Evolutionary conservation across 2,113 vertebrate genomes (phyloP).

Genomic region (Danionella cerebrum): DNA sequence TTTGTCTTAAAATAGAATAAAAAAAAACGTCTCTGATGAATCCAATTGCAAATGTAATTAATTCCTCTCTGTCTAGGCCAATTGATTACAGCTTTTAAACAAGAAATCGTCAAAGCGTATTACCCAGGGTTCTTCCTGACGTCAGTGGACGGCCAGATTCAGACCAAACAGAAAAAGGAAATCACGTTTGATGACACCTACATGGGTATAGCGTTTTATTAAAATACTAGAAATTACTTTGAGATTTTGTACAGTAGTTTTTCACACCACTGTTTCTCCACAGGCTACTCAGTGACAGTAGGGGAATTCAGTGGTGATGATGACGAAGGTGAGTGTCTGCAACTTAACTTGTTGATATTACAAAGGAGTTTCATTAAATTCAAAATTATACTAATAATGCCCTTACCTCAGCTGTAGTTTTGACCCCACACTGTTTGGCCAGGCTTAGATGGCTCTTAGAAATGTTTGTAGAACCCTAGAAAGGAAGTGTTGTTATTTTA

Average conservation of each 20-base stretch:
- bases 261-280: background rate
- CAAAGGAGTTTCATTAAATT: background rate
- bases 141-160: constrained; percentile 68
- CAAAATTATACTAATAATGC: background rate
- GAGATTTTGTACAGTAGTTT: background rate
- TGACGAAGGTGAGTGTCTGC: constrained; percentile 69
- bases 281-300: constrained; percentile 82
- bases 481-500: background rate
- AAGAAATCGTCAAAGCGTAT: constrained; percentile 71
- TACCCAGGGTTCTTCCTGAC: constrained; percentile 76
- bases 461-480: background rate
- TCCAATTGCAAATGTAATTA: background rate
- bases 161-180: constrained; percentile 66
- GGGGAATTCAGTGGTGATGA: constrained; percentile 83
- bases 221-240: background rate
- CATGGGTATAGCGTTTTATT: constrained; percentile 63
- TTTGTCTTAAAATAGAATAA: no score
- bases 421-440: background rate
- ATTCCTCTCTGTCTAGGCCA: constrained; percentile 61
- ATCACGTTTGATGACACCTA: constrained; percentile 76
- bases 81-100: constrained; percentile 76
- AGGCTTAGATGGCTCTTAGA: background rate
- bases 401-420: background rate
- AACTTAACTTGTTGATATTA: background rate
- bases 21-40: no score